A percentile compares a stretch with the other conserved stretches of the same genome.
phyloP scores from a whole-genome alignment of 1,140 invertebrate genomes.

The Drosophila ogumai region DNA sequence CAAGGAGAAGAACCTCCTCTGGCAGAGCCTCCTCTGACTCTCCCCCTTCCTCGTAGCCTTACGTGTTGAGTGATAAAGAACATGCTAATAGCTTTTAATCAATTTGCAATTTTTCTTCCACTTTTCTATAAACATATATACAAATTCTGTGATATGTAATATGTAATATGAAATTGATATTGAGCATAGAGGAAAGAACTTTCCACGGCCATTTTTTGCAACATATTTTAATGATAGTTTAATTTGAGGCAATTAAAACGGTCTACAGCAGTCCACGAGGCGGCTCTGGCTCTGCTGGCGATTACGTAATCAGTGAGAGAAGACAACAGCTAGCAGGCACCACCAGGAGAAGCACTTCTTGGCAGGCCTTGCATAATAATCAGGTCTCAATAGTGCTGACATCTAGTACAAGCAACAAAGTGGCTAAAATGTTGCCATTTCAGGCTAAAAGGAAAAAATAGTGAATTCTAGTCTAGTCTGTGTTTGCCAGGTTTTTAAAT shows the following conservation, averaged over 20 bases:
- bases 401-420: neutral
- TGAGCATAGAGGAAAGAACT: conserved; percentile 15
- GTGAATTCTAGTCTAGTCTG: too few species aligned
- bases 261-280: conserved; percentile 41
- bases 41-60: neutral
- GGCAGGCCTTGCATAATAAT: conserved; percentile 73
- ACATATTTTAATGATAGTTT: conserved; percentile 82
- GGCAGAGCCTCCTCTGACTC: neutral
- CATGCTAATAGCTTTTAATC: conserved; percentile 83
- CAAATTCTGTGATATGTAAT: conserved; percentile 43
- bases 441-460: neutral
- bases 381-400: conserved; percentile 36
- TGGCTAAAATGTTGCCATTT: neutral
- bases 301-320: conserved; percentile 69
- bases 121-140: conserved; percentile 8
- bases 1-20: neutral
- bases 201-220: conserved; percentile 33
- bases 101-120: conserved; percentile 67
- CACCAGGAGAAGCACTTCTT: conserved; percentile 30
- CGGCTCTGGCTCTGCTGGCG: conserved; percentile 38
- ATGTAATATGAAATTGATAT: conserved; percentile 70
- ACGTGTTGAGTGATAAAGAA: conserved; percentile 81
- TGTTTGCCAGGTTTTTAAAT: neutral
- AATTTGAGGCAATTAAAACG: conserved; percentile 81
- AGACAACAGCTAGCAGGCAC: conserved; percentile 36